Percentiles rank a stretch among this genome's conserved stretches.
phyloP scores from a whole-genome alignment of 2,797 vertebrate species.

The Hafferia zeledoni region DNA sequence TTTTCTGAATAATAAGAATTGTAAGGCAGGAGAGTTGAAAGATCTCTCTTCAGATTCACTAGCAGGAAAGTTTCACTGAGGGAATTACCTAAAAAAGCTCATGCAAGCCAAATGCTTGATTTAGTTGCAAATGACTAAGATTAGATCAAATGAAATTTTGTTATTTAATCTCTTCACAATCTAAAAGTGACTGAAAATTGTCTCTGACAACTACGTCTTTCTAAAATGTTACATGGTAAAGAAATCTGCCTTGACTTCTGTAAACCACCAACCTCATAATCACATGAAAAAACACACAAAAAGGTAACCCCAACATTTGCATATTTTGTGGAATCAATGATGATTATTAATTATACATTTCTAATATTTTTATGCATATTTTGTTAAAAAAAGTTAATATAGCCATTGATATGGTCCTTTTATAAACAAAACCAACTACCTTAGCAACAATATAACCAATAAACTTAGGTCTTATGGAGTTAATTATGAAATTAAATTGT shows the following conservation, averaged over 20 bases:
- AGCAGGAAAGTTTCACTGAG: neutral
- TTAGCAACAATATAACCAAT: neutral
- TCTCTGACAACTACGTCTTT: neutral
- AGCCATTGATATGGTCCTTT: neutral
- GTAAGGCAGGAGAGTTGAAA: neutral
- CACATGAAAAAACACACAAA: neutral
- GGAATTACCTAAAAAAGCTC: neutral
- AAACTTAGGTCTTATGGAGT: neutral
- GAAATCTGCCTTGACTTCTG: neutral
- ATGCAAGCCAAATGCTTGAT: neutral
- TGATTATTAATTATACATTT: neutral
- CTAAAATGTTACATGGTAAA: neutral
- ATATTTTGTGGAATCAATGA: neutral
- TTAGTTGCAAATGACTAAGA: neutral
- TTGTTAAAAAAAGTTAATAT: neutral
- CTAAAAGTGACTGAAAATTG: neutral
- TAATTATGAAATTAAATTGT: neutral
- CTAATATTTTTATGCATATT: neutral
- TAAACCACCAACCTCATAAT: neutral
- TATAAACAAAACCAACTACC: neutral
- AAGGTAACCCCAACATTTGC: neutral
- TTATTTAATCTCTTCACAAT: neutral
- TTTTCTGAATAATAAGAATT: neutral
- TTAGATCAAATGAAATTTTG: neutral
- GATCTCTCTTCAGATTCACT: neutral